Conservation (phyloP, 2,797 vertebrate species). For the Chiroxiphia lanceolata region DNA sequence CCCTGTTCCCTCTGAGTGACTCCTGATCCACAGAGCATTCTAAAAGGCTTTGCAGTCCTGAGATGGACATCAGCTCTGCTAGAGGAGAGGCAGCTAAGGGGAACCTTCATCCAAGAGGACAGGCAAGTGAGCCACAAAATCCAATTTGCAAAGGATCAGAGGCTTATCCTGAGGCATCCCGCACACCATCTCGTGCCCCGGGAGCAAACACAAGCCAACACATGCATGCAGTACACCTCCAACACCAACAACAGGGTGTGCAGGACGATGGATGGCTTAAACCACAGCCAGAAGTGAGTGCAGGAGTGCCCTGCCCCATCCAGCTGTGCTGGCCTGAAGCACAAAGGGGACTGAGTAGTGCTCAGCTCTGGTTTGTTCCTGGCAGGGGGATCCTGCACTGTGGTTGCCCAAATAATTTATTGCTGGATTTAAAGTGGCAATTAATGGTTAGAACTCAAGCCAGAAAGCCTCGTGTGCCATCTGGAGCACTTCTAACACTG, state of each 20-base stretch:
- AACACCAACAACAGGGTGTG: neutral
- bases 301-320: neutral
- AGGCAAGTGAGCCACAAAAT: conserved; percentile 31
- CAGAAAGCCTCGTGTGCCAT: neutral
- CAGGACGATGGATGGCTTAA: neutral
- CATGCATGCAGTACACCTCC: rapidly evolving
- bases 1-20: neutral
- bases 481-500: neutral
- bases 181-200: neutral
- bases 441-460: conserved; percentile 34
- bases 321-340: neutral
- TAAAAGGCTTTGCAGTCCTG: neutral
- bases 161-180: neutral
- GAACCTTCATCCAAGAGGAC: neutral
- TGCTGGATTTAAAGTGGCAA: conserved; percentile 23
- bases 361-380: neutral
- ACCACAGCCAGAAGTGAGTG: rapidly evolving
- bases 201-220: neutral
- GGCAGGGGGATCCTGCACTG: neutral
- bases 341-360: neutral
- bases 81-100: neutral
- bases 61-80: neutral
- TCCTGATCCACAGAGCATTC: neutral
- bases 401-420: conserved; percentile 34
- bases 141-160: conserved; percentile 20